phyloP scores from a whole-genome alignment of 2,113 vertebrate genomes.

The Tamias sibiricus region DNA sequence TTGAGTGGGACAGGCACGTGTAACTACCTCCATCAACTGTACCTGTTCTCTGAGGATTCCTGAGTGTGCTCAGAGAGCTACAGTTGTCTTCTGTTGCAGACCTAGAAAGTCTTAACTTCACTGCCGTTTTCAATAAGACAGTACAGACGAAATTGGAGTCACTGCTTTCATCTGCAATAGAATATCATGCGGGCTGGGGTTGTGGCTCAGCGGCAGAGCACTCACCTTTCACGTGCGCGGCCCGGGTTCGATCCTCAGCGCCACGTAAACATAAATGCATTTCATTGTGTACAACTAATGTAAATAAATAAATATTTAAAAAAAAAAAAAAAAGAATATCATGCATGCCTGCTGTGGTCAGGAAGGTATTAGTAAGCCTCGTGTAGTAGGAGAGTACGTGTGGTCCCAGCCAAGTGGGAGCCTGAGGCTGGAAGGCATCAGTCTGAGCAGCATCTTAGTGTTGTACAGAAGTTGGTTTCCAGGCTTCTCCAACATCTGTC shows the following conservation, averaged over 20 bases:
- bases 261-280: too few species aligned
- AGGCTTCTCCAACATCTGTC: too few species aligned
- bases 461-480: background rate
- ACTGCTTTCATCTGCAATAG: background rate
- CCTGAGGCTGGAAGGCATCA: too few species aligned
- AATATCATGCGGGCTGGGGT: background rate
- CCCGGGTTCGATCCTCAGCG: too few species aligned
- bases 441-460: background rate
- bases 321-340: too few species aligned
- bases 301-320: too few species aligned
- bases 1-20: background rate
- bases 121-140: background rate
- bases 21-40: background rate
- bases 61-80: background rate
- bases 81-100: background rate
- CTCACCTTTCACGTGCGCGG: too few species aligned
- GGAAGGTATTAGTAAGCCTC: background rate
- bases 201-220: too few species aligned
- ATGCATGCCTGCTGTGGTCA: background rate
- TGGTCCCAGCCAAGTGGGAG: too few species aligned
- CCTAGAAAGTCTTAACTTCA: background rate
- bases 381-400: too few species aligned
- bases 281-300: too few species aligned
- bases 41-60: rapidly evolving
- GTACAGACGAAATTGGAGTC: background rate